Evolutionary conservation across 2,888 invertebrate species (phyloP).

Genomic region (Nephrotoma flavescens): DNA sequence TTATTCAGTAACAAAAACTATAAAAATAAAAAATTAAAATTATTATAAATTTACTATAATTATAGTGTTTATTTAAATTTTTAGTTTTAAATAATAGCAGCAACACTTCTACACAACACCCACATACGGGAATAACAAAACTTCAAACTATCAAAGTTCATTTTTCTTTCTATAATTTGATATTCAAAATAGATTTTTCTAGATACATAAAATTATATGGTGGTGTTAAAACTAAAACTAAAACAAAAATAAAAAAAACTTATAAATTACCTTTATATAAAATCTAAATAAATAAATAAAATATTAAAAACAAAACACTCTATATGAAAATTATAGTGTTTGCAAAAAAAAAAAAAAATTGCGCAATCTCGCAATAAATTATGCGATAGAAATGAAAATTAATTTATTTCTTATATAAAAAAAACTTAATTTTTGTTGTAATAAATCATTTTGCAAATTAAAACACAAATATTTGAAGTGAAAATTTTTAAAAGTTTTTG

Average conservation of each 20-base stretch:
- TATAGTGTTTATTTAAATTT: neutral
- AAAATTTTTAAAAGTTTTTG: neutral
- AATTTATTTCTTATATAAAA: neutral
- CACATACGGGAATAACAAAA: neutral
- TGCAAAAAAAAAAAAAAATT: neutral
- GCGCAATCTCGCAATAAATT: neutral
- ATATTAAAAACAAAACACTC: neutral
- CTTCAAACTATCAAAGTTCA: neutral
- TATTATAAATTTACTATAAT: neutral
- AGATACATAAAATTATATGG: neutral
- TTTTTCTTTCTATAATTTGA: neutral
- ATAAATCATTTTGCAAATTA: neutral
- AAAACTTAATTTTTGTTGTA: neutral
- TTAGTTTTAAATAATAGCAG: neutral
- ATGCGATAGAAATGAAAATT: neutral
- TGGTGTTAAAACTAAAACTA: neutral
- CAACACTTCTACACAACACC: neutral
- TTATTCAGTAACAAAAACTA: neutral
- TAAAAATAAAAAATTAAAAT: neutral
- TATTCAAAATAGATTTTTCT: neutral
- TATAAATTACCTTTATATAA: neutral
- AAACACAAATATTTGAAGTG: neutral
- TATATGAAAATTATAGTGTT: neutral
- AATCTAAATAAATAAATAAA: neutral
- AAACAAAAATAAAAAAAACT: neutral